phyloP scores from a whole-genome alignment of 2,888 invertebrate species.

The Tipula confusa region DNA sequence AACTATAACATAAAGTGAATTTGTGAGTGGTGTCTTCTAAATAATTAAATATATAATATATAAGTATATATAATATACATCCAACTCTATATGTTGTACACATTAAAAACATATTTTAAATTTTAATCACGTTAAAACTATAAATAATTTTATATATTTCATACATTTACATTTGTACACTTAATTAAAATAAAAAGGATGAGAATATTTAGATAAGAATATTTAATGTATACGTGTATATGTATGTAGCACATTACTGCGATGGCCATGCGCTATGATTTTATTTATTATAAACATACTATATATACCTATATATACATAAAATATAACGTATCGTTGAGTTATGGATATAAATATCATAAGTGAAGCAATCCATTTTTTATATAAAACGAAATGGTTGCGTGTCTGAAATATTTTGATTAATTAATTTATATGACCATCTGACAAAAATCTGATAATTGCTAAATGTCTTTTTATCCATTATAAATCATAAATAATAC shows the following conservation, averaged over 20 bases:
- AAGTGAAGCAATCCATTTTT: background rate
- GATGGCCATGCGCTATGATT: background rate
- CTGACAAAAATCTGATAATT: slow-evolving; percentile 9
- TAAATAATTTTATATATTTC: background rate
- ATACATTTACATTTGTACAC: background rate
- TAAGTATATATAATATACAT: too few relatives aligned
- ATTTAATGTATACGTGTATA: background rate
- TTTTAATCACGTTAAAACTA: slow-evolving; percentile 25
- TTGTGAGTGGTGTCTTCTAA: background rate
- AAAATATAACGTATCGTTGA: background rate
- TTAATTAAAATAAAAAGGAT: background rate
- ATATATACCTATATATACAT: too few relatives aligned
- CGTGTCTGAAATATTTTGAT: background rate
- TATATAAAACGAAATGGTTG: background rate
- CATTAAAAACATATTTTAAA: background rate
- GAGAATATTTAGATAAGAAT: background rate
- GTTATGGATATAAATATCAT: background rate
- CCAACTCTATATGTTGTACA: background rate
- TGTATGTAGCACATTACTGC: background rate
- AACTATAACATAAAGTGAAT: slow-evolving; percentile 15
- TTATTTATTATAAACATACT: background rate
- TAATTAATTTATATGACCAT: background rate
- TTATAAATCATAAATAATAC: background rate
- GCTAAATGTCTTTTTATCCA: background rate
- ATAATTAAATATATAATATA: background rate